phyloP scores from a whole-genome alignment of 2,888 invertebrate genomes.

The Allygus modestus region DNA sequence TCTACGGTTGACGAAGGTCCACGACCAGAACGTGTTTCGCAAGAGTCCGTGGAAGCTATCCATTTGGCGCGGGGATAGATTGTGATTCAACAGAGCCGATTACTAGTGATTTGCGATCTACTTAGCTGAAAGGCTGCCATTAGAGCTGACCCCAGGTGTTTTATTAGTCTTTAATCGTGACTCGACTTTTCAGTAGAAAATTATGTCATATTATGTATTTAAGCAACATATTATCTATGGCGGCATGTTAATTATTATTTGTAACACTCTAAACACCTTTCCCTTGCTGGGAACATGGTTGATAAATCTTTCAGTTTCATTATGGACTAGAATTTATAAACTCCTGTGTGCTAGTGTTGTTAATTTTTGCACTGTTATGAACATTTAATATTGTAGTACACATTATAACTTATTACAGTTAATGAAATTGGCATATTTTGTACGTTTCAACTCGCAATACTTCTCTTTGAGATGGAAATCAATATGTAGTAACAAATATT shows the following conservation, averaged over 20 bases:
- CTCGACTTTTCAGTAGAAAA: not conserved
- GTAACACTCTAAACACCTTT: not conserved
- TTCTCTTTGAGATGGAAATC: too few species aligned
- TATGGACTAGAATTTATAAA: too few species aligned
- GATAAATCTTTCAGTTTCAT: not conserved
- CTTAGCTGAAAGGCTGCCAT: constrained; percentile 40
- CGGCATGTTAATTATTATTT: not conserved
- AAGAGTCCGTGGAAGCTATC: not conserved
- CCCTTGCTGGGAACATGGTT: not conserved
- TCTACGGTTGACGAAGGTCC: too few species aligned
- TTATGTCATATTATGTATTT: constrained; percentile 28
- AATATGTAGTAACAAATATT: too few species aligned
- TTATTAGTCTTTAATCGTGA: constrained; percentile 32
- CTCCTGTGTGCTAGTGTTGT: too few species aligned
- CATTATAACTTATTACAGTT: too few species aligned
- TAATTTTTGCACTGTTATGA: too few species aligned
- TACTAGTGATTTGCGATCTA: constrained; percentile 29
- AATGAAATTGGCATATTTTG: too few species aligned
- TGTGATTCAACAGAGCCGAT: constrained; percentile 29
- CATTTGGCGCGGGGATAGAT: constrained; percentile 6
- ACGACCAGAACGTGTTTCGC: not conserved
- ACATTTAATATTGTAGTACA: too few species aligned
- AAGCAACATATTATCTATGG: not conserved
- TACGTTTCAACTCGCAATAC: too few species aligned
- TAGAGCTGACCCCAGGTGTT: not conserved